These are phyloP conservation scores for Diorhabda sublineata DNA, from an alignment of 1,140 invertebrate genomes.

Conservation along the genomic window DNA sequence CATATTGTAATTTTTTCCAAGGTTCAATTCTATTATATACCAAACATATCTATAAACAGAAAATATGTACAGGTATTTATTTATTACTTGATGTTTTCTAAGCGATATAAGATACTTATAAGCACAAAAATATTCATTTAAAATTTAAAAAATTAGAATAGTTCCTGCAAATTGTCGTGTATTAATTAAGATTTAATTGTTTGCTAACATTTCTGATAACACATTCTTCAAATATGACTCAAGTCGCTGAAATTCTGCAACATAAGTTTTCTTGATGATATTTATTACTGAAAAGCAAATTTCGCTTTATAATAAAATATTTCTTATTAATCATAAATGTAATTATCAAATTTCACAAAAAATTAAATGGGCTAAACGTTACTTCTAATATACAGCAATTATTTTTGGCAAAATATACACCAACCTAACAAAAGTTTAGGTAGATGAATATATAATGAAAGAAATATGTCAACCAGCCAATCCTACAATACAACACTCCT, in stretches of 20 bases:
- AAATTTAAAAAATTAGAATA: not conserved
- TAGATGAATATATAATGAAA: too few species aligned
- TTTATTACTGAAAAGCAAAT: too few species aligned
- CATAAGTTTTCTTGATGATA: not conserved
- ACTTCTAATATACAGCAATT: too few species aligned
- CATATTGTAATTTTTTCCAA: not conserved
- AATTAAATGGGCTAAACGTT: too few species aligned
- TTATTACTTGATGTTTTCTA: not conserved
- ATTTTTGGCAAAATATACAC: too few species aligned
- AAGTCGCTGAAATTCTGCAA: not conserved
- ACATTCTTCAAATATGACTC: not conserved
- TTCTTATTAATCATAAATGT: too few species aligned
- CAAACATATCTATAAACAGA: not conserved
- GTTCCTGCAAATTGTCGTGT: slow-evolving; percentile 1
- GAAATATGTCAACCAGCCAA: too few species aligned
- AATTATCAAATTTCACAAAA: too few species aligned
- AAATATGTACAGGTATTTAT: not conserved
- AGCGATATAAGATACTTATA: not conserved
- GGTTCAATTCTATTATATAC: not conserved
- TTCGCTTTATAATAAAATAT: too few species aligned
- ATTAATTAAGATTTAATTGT: not conserved
- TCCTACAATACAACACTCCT: too few species aligned
- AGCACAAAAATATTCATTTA: slow-evolving; percentile 1
- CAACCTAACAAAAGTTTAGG: too few species aligned
- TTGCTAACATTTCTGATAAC: not conserved